Base-by-base conservation (phyloP, 2,888 invertebrate genomes). In the Ormyrus rosae region DNA sequence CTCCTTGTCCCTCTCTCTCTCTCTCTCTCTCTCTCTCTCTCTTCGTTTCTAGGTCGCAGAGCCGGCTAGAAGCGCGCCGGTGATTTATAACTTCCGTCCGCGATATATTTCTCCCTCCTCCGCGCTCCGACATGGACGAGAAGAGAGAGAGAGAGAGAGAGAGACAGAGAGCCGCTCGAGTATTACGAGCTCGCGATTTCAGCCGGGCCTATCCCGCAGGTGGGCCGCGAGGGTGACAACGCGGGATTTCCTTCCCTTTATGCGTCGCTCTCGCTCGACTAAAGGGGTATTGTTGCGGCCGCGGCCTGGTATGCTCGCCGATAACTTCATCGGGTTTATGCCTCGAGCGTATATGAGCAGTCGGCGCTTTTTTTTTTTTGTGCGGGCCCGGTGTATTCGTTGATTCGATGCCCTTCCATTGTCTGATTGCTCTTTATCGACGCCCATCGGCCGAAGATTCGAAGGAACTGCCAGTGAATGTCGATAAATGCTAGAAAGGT, bases 21-120 rank as follows among this genome's bases (percentile, higher is more conserved):
- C 34, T 34, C 34, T 34, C 34, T 34, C 34, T 3, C 34, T 3
- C 34, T 3, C 34, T 34, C 34, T 34, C 34, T 34, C 34, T 34
- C 34, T 34, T 34, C 73, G 85, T 85, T 86, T 86, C 86, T 86
- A 83, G 87, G 86, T 87, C 86, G 84, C 65, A 69, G 64, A 82
- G 60, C 67, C 81, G 73, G 77, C 80, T 80, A 56, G 65, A 11
- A 56, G 45, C 48, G 67, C 75, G 80, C 65, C 73, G 80, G 83
- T 87, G 88, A 88, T 87, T 86, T 86, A 87, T 85, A 86, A 86
- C 85, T 86, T 87, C 85, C 85, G 83, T 61, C 68, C 77, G 78
- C 80, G 82, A 84, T 85, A 86, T 84, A 86, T 86, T 85, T 84
- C 84, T 67, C 78, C 73, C 78, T 79, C 56, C 11, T 6, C n/a